Conservation (phyloP, 2,888 invertebrate genomes). For the Leucophenga montana region DNA sequence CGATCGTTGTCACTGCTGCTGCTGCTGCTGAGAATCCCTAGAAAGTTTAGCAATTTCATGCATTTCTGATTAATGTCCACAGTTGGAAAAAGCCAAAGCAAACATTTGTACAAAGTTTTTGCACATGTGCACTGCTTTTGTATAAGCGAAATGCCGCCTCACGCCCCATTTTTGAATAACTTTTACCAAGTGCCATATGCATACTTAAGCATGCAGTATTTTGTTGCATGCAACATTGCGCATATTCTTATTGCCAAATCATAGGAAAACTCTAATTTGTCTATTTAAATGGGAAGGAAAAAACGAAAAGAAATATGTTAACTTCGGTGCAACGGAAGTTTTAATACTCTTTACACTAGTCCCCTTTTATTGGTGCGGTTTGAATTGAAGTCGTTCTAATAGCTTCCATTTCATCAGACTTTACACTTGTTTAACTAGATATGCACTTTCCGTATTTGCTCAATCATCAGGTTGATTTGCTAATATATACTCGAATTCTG, state of each 20-base stretch:
- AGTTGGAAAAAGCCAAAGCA: slow-evolving; percentile 42
- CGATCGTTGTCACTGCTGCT: too few relatives aligned
- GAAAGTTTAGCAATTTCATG: slow-evolving; percentile 66
- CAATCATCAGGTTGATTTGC: too few relatives aligned
- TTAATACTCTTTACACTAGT: too few relatives aligned
- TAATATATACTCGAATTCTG: too few relatives aligned
- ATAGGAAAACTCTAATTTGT: neutral
- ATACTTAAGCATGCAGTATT: slow-evolving; percentile 9
- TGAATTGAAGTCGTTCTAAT: too few relatives aligned
- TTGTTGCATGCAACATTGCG: neutral
- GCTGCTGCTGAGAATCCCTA: slow-evolving; percentile 35
- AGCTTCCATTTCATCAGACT: too few relatives aligned
- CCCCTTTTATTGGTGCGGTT: too few relatives aligned
- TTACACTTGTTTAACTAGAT: too few relatives aligned
- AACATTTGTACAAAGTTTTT: slow-evolving; percentile 57
- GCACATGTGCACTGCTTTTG: slow-evolving; percentile 16
- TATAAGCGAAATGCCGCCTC: neutral
- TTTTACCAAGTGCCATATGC: slow-evolving; percentile 12
- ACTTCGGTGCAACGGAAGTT: too few relatives aligned
- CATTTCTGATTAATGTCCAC: slow-evolving; percentile 68
- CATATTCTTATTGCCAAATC: slow-evolving; percentile 5
- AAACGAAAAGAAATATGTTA: neutral
- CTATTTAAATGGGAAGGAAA: neutral
- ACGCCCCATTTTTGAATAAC: neutral
- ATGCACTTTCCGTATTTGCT: too few relatives aligned